Conservation (phyloP, 2,888 invertebrate species). For the Sclerodermus sp. region DNA sequence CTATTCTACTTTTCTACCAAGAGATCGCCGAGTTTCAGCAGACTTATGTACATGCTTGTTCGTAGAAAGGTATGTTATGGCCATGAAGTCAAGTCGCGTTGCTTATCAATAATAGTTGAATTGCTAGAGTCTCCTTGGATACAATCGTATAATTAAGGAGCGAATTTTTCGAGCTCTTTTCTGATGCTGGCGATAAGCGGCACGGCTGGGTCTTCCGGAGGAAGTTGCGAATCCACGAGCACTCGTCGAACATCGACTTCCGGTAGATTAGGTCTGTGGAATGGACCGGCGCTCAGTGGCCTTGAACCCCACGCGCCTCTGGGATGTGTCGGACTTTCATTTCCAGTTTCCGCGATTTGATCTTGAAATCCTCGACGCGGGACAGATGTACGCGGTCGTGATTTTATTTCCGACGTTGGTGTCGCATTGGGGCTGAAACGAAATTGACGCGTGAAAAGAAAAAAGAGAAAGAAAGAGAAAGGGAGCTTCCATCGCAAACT, state of each 20-base stretch:
- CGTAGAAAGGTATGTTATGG: too few relatives aligned
- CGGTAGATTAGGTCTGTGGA: constrained; percentile 62
- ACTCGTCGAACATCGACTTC: constrained; percentile 61
- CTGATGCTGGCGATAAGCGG: constrained; percentile 85
- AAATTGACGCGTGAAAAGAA: too few relatives aligned
- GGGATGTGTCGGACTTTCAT: constrained; percentile 33
- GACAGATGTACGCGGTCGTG: constrained; percentile 38
- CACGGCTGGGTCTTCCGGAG: constrained; percentile 72
- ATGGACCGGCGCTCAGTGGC: constrained; percentile 69
- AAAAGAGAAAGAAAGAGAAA: not conserved
- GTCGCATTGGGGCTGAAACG: constrained; percentile 38
- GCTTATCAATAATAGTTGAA: too few relatives aligned
- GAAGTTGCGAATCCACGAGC: constrained; percentile 63
- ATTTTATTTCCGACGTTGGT: constrained; percentile 32
- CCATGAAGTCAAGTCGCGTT: too few relatives aligned
- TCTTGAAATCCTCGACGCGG: constrained; percentile 30
- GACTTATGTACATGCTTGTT: too few relatives aligned
- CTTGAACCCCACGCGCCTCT: constrained; percentile 56
- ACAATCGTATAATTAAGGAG: constrained; percentile 8
- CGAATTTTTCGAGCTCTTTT: constrained; percentile 63
- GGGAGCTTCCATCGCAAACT: too few relatives aligned
- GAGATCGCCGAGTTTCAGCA: too few relatives aligned
- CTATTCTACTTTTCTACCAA: too few relatives aligned
- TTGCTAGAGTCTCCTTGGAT: too few relatives aligned
- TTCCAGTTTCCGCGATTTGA: constrained; percentile 39